Base-by-base conservation (phyloP, 1,140 invertebrate genomes). In the Eupeodes corollae region DNA sequence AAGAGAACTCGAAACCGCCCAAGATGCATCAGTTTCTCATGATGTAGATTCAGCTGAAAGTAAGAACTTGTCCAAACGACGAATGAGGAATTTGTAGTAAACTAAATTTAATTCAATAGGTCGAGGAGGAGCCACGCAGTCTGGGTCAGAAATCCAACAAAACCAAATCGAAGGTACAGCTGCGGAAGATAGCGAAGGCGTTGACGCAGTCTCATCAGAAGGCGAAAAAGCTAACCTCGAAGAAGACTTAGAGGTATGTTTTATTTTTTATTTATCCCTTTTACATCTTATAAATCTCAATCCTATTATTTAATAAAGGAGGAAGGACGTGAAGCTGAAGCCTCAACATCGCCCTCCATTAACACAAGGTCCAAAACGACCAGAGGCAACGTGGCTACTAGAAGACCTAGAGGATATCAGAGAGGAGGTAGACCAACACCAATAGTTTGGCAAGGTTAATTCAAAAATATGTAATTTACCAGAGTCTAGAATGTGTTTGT, bases 251-350 rank as follows among this genome's bases (percentile, higher is more conserved):
- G 66, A 67, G 48, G 58, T 63, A 54, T 42, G 26, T 46, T 18
- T 45, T 39, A 46, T 16, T 33, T 33, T 33, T 33, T 44, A 37
- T 11, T 35, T 16, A 9, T 16, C 8, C 13, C 10, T 32, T 48
- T 45, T 26, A 46, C 3, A 39, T 38, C 26, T 11, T 48, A 43
- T 52, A 40, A 40, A 45, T 33, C 31, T 47, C 47, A 56, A 68
- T n/a, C n/a, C n/a, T n/a, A n/a, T n/a, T 59, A 53, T 70, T 12
- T 12, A 41, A 11, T 10, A 3, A 65, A 73, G 21, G 80, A 83
- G 56, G 82, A 84, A 50, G 79, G 79, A 10, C 74, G 79, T 19
- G 82, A 84, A 57, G 80, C 79, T 6, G 82, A 84, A 65, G 80
- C 79, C 0, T 77, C 76, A 43, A 78, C 79, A 2, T 74, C 74